Evolutionary conservation across 1,140 invertebrate genomes (phyloP), one percentile per base, ranked within the genome.

Genomic region (Acyrthosiphon pisum): DNA sequence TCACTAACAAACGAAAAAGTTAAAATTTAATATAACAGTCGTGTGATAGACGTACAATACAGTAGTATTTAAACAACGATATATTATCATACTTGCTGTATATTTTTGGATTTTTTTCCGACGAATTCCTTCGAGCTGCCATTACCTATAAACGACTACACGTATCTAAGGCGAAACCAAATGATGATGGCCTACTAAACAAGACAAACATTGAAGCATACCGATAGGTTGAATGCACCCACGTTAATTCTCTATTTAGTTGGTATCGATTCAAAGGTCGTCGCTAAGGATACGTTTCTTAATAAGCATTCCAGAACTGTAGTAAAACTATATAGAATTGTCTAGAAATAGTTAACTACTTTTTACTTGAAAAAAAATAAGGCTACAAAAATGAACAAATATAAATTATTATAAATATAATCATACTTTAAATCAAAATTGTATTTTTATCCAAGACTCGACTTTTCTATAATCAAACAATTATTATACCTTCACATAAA

Each of bases 191-290:
- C 60, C 30, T 76, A 76, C 11, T 76, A 76, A 53, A 76, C 60
- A 76, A n/a, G 60, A 76, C 60, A 76, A n/a, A n/a, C 30, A 76
- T n/a, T 18, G 11, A 3, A n/a, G 20, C 60, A 6, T n/a, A 18
- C 30, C 14, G n/a, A 76, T 84, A 44, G 23, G 37, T 84, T 41
- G n/a, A 68, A 90, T 68, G 60, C 2, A 30, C 26, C 60, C 18
- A 44, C 4, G 14, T 68, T 14, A 37, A 68, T 37, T 91, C 3
- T 46, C 6, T n/a, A 68, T 46, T 81, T 76, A 35, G 20, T 9
- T 20, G 18, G 20, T 48, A 91, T 91, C 35, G 90, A 91, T 91
- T 91, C 20, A 91, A 91, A 81, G 60, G 90, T 91, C 60, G 90
- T 91, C 60, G 60, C 90, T 91, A 91, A 91, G 90, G 90, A 91